phyloP scores from a whole-genome alignment of 2,888 invertebrate genomes.

The Parnassius smintheus region DNA sequence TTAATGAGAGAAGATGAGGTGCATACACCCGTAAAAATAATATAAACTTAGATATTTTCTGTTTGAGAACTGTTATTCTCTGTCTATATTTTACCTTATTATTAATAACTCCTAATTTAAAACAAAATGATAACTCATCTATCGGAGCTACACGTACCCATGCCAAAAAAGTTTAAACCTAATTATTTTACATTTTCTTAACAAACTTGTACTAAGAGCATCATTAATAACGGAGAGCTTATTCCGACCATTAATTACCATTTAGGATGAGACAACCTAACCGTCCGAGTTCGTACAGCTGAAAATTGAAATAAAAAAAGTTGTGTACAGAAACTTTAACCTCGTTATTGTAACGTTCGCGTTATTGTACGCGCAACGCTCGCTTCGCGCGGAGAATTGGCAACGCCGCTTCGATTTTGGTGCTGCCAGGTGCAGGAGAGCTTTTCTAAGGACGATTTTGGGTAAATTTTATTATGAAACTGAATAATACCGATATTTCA shows the following conservation, averaged over 20 bases:
- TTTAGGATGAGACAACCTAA: constrained; percentile 32
- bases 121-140: not conserved
- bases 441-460: constrained; percentile 45
- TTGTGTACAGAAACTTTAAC: constrained; percentile 75
- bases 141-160: not conserved
- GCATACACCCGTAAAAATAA: too few species aligned
- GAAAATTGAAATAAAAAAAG: constrained; percentile 60
- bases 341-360: constrained; percentile 68
- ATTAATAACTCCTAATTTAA: too few species aligned
- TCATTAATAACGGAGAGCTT: constrained; percentile 24
- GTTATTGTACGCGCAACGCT: constrained; percentile 32
- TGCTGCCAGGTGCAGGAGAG: constrained; percentile 50
- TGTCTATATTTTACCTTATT: too few species aligned
- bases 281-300: constrained; percentile 35
- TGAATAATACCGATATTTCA: not conserved
- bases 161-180: constrained; percentile 18
- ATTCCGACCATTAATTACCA: constrained; percentile 32
- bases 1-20: too few species aligned
- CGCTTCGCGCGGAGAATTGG: constrained; percentile 55
- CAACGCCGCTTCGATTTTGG: constrained; percentile 64
- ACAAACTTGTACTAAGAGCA: constrained; percentile 11
- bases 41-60: too few species aligned
- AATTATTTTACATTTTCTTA: constrained; percentile 18
- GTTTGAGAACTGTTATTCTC: too few species aligned
- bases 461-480: constrained; percentile 38